Percentiles rank a stretch among this genome's conserved stretches.
Conservation (phyloP, 2,888 invertebrate species). For the Mayetiola destructor region DNA sequence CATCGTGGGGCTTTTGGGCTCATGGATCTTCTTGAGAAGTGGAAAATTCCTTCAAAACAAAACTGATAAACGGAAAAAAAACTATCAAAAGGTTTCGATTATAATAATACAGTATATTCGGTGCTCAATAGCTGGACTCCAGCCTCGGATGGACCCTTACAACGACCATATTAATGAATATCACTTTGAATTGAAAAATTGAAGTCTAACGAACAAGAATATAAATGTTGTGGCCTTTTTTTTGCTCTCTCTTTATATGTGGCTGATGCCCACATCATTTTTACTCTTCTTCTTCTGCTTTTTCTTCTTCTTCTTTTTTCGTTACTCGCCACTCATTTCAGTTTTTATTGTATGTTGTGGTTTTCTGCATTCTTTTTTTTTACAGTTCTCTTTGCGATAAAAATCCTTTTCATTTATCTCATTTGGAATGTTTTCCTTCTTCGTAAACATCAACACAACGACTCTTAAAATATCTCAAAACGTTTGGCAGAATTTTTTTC, state of each 20-base stretch:
- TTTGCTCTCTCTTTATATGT: neutral
- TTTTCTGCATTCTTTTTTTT: neutral
- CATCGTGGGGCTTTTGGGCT: too few relatives aligned
- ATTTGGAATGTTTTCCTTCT: neutral
- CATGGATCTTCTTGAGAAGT: too few relatives aligned
- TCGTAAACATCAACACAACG: too few relatives aligned
- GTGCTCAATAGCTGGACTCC: too few relatives aligned
- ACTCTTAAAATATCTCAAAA: too few relatives aligned
- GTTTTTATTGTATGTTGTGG: neutral
- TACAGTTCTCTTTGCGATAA: neutral
- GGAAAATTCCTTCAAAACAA: too few relatives aligned
- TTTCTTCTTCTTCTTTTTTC: too few relatives aligned
- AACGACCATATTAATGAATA: slow-evolving; percentile 11
- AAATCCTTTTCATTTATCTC: slow-evolving; percentile 7
- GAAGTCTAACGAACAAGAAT: too few relatives aligned
- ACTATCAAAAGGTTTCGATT: too few relatives aligned
- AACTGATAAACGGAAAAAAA: too few relatives aligned
- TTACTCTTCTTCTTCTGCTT: neutral
- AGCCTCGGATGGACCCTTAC: too few relatives aligned
- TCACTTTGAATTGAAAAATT: neutral
- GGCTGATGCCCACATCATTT: slow-evolving; percentile 10
- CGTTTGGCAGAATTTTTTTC: too few relatives aligned
- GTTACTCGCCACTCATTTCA: neutral
- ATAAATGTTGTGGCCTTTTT: slow-evolving; percentile 4
- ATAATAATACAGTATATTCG: slow-evolving; percentile 8